phyloP scores from a whole-genome alignment of 1,140 invertebrate genomes.

The Drosophila ananassae region DNA sequence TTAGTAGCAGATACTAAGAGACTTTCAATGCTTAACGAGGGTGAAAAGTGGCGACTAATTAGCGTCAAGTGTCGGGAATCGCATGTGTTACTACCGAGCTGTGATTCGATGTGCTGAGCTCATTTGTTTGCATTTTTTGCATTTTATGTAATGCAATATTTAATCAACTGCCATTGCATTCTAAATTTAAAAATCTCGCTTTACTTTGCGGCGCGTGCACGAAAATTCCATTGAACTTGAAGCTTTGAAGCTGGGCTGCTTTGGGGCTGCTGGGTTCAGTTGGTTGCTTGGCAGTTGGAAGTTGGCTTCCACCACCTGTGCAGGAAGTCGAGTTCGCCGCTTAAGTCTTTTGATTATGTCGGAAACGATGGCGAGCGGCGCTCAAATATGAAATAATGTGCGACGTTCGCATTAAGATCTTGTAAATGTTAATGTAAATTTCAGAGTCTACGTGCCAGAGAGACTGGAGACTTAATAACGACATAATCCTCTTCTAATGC shows the following conservation, averaged over 20 bases:
- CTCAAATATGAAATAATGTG: slow-evolving; percentile 41
- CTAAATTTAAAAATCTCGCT: slow-evolving; percentile 50
- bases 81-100: not conserved
- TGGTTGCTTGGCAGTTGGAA: not conserved
- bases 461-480: slow-evolving; percentile 12
- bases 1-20: slow-evolving; percentile 28
- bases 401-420: slow-evolving; percentile 30
- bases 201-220: slow-evolving; percentile 40
- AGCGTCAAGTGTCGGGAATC: slow-evolving; percentile 37
- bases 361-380: slow-evolving; percentile 21
- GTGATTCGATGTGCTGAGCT: slow-evolving; percentile 19
- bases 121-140: slow-evolving; percentile 20
- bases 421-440: slow-evolving; percentile 50
- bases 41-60: slow-evolving; percentile 64
- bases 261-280: slow-evolving; percentile 6
- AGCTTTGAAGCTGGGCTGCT: slow-evolving; percentile 13
- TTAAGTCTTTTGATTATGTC: slow-evolving; percentile 74
- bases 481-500: slow-evolving; percentile 49
- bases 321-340: slow-evolving; percentile 70
- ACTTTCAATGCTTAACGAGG: slow-evolving; percentile 55
- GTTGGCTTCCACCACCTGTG: slow-evolving; percentile 21
- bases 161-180: slow-evolving; percentile 50
- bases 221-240: slow-evolving; percentile 69
- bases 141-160: slow-evolving; percentile 66
- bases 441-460: slow-evolving; percentile 56